phyloP scores from a whole-genome alignment of 2,797 vertebrate species.

The Pipistrellus pipistrellus region DNA sequence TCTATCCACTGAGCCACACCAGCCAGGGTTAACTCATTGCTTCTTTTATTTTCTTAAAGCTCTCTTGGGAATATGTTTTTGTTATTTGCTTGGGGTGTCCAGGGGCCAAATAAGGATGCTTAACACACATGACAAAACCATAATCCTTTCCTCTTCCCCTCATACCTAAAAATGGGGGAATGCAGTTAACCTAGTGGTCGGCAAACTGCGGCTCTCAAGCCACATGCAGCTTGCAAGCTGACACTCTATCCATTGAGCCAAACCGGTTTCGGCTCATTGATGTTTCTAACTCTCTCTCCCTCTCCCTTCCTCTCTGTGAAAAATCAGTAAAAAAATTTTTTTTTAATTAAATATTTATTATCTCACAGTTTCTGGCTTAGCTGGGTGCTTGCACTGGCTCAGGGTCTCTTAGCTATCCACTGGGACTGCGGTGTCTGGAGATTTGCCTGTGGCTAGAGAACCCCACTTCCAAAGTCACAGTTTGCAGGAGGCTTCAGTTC shows the following conservation, averaged over 20 bases:
- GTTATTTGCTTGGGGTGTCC: slow-evolving; percentile 35
- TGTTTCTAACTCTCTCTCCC: no score
- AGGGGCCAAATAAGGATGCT: background rate
- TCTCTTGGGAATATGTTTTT: slow-evolving; percentile 5
- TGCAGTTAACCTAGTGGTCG: background rate
- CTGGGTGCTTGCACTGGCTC: background rate
- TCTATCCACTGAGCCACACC: no score
- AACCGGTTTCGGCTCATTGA: no score
- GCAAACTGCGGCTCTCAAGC: no score
- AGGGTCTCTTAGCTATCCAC: background rate
- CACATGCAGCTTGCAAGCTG: no score
- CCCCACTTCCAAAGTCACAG: background rate
- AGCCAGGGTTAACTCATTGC: background rate
- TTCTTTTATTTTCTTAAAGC: background rate
- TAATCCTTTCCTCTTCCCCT: slow-evolving; percentile 13
- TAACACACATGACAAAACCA: background rate
- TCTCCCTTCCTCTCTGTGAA: no score
- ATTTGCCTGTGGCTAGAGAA: background rate
- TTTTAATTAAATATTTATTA: background rate
- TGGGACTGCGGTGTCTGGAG: slow-evolving; percentile 7
- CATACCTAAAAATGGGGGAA: slow-evolving; percentile 33
- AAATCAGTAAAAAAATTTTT: no score
- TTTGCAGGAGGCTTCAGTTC: background rate
- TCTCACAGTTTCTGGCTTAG: background rate
- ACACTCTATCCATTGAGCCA: no score